A percentile compares a stretch with the other conserved stretches of the same genome.
Evolutionary conservation across 2,113 vertebrate genomes (phyloP).

Genomic region (Antennarius striatus): DNA sequence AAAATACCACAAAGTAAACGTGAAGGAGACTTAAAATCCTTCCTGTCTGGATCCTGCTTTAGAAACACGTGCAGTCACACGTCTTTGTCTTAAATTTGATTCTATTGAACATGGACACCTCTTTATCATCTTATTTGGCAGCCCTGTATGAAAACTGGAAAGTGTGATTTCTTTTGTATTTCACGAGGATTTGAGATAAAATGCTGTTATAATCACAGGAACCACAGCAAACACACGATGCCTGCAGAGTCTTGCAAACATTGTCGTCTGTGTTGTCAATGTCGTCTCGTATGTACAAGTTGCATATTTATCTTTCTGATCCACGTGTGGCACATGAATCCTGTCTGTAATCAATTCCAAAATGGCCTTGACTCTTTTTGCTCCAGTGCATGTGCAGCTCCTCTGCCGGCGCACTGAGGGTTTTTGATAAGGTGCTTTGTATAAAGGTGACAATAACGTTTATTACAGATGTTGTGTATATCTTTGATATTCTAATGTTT

Average conservation of each 20-base stretch:
- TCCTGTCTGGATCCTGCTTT: no score
- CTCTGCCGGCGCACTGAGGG: conserved; percentile 86
- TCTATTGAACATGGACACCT: conserved; percentile 7
- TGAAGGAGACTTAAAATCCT: no score
- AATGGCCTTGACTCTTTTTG: conserved; percentile 77
- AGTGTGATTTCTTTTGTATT: no score
- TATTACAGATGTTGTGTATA: conserved; percentile 94
- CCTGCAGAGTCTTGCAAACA: background rate
- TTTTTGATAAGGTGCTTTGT: conserved; percentile 96
- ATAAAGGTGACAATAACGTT: conserved; percentile 86
- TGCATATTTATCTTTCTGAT: conserved; percentile 49
- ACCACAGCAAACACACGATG: conserved; percentile 7
- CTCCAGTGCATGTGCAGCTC: conserved; percentile 64
- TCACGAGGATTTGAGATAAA: no score
- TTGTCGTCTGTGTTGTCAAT: conserved; percentile 49
- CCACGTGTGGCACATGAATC: conserved; percentile 44
- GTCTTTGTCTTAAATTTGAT: background rate
- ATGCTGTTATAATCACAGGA: background rate
- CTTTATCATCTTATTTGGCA: background rate
- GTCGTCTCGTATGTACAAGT: conserved; percentile 55
- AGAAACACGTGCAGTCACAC: no score
- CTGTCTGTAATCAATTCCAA: conserved; percentile 70
- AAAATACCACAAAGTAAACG: no score
- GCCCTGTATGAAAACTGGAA: background rate
- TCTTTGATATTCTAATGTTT: conserved; percentile 96